Evolutionary conservation across 2,113 vertebrate genomes (phyloP).

Genomic region (Proterorhinus semilunaris): DNA sequence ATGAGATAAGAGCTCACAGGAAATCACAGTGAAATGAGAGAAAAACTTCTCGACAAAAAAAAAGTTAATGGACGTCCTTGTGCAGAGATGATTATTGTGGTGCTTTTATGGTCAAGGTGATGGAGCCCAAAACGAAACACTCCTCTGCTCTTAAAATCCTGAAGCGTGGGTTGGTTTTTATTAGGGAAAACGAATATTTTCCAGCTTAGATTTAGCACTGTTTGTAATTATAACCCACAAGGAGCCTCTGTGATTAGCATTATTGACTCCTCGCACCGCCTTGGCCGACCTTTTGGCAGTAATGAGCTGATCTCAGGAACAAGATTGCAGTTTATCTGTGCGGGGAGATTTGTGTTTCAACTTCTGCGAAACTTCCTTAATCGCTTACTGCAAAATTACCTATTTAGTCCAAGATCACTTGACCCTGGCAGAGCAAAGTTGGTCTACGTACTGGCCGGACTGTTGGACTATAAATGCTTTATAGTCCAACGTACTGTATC

Average conservation of each 20-base stretch:
- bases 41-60: not conserved
- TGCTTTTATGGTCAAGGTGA: not conserved
- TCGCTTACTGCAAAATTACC: not conserved
- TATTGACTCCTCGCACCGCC: not conserved
- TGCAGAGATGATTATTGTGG: not conserved
- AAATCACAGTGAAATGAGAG: not conserved
- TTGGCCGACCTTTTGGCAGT: not conserved
- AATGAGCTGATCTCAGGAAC: not conserved
- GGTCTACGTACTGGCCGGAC: not conserved
- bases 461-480: too few species aligned
- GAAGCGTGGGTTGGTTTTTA: not conserved
- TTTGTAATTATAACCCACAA: constrained; percentile 9
- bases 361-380: not conserved
- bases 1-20: not conserved
- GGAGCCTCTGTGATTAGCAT: not conserved
- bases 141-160: not conserved
- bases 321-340: not conserved
- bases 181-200: not conserved
- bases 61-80: not conserved
- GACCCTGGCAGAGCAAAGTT: not conserved
- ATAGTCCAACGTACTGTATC: too few species aligned
- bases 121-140: not conserved
- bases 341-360: not conserved
- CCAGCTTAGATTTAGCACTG: not conserved
- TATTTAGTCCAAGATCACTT: not conserved